Percentiles rank a stretch among this genome's conserved stretches.
Conservation (phyloP, 1,140 invertebrate species). For the Orchesella cincta region DNA sequence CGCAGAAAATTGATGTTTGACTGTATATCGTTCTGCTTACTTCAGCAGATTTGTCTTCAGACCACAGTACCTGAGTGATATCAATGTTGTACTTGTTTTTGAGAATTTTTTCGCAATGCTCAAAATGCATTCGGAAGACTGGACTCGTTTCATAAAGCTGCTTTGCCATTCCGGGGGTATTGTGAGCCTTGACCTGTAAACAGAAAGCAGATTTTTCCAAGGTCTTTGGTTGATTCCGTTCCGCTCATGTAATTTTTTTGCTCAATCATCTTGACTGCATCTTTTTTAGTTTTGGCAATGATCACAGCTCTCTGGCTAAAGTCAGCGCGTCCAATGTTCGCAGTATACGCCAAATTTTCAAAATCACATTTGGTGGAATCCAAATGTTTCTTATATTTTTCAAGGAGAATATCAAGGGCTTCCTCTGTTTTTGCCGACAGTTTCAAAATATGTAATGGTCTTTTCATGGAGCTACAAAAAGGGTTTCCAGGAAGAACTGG, state of each 20-base stretch:
- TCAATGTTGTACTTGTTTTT: background rate
- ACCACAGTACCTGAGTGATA: background rate
- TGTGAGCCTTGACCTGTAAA: constrained; percentile 46
- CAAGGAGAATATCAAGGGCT: background rate
- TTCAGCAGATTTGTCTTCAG: background rate
- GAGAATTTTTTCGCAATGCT: constrained; percentile 16
- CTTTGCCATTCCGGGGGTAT: constrained; percentile 41
- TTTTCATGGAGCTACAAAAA: background rate
- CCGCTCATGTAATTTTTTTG: constrained; percentile 18
- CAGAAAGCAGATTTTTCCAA: constrained; percentile 34
- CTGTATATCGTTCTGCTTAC: constrained; percentile 34
- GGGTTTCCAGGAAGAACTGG: background rate
- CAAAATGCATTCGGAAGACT: constrained; percentile 30
- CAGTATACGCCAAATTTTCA: constrained; percentile 34
- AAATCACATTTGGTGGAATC: background rate
- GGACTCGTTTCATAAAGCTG: constrained; percentile 32
- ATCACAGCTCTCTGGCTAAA: constrained; percentile 33
- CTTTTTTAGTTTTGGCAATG: constrained; percentile 21
- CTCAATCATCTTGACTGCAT: constrained; percentile 12
- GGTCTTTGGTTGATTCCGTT: background rate
- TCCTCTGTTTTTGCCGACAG: constrained; percentile 35
- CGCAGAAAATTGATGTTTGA: constrained; percentile 40
- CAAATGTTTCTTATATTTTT: background rate
- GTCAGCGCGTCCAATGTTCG: constrained; percentile 41
- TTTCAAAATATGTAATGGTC: constrained; percentile 21